Percentiles rank a stretch among this genome's conserved stretches.
phyloP scores from a whole-genome alignment of 2,888 invertebrate species.

The Drepana falcataria region DNA sequence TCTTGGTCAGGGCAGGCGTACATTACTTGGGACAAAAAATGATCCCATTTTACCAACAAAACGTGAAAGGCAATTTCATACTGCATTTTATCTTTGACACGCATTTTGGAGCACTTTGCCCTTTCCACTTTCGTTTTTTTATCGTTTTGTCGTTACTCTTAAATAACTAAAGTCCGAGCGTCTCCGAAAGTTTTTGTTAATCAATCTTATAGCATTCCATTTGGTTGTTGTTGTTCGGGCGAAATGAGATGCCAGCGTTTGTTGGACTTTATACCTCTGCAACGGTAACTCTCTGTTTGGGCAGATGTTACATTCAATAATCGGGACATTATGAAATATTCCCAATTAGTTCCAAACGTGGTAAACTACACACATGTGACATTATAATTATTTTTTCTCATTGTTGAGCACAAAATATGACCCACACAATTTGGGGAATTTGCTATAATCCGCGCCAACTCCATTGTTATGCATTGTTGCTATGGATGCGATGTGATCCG shows the following conservation, averaged over 20 bases:
- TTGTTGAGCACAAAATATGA: slow-evolving; percentile 70
- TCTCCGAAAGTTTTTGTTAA: slow-evolving; percentile 15
- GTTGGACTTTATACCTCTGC: slow-evolving; percentile 10
- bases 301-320: slow-evolving; percentile 70
- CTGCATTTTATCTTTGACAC: slow-evolving; percentile 69
- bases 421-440: slow-evolving; percentile 76
- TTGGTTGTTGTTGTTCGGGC: slow-evolving; percentile 13
- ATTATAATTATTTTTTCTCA: slow-evolving; percentile 74
- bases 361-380: slow-evolving; percentile 72
- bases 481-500: slow-evolving; percentile 39
- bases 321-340: slow-evolving; percentile 64
- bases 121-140: slow-evolving; percentile 63
- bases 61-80: slow-evolving; percentile 76
- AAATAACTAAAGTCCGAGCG: slow-evolving; percentile 17
- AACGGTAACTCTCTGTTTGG: slow-evolving; percentile 25
- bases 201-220: slow-evolving; percentile 13
- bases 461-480: slow-evolving; percentile 66
- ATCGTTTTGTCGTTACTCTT: slow-evolving; percentile 37
- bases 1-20: slow-evolving; percentile 34
- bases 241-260: slow-evolving; percentile 9
- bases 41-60: slow-evolving; percentile 68
- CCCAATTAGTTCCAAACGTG: slow-evolving; percentile 75
- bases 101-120: slow-evolving; percentile 63
- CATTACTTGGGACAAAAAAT: slow-evolving; percentile 52
- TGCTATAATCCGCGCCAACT: slow-evolving; percentile 69